Evolutionary conservation across 1,140 invertebrate species (phyloP), one percentile per base, ranked within the genome.

Genomic region (Drosophila oshimai): DNA sequence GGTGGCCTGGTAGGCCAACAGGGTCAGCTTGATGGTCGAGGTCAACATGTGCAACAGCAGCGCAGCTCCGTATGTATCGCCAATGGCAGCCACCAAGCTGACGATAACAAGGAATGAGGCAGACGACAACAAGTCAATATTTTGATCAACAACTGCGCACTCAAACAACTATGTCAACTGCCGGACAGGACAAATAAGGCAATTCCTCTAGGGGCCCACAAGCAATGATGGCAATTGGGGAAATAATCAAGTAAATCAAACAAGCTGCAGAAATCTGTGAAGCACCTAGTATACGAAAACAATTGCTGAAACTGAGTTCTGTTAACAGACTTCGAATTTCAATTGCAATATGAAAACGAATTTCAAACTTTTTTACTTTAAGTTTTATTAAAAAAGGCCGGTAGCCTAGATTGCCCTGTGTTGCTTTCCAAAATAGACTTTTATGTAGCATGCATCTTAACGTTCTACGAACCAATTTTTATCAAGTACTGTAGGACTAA

Each of bases 1-100:
- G 0, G 96, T 97, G 5, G 96, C 96, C 91, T 96, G 95, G 88
- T 97, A 97, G 28, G 96, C 95, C 18, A 96, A 91, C 18, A 96
- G 92, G 22, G 96, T 97, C 20, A 97, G 91, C 9, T 95, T 96
- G 41, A 97, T 95, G 9, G 95, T 96, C 1, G 95, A 95, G 6
- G 95, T 94, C 72, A 96, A 92, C 96, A 97, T 97, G 90, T 96
- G 96, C 20, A 96, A 92, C 34, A 97, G 86, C 6, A 97, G 91
- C 34, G 95, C 95, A 15, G 94, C 93, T 39, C 96, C 96, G 76
- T 97, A 97, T 9, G 95, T 94, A 64, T 96, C 95, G 12, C 95
- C 95, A 54, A 96, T 95, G 33, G 94, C 93, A 5, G 95, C 93
- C 5, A 96, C 95, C 64, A 96, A 91, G 90, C 96, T 96, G 79